Base-by-base conservation (phyloP, 2,888 invertebrate species). In the Aspidiotus rigidus region DNA sequence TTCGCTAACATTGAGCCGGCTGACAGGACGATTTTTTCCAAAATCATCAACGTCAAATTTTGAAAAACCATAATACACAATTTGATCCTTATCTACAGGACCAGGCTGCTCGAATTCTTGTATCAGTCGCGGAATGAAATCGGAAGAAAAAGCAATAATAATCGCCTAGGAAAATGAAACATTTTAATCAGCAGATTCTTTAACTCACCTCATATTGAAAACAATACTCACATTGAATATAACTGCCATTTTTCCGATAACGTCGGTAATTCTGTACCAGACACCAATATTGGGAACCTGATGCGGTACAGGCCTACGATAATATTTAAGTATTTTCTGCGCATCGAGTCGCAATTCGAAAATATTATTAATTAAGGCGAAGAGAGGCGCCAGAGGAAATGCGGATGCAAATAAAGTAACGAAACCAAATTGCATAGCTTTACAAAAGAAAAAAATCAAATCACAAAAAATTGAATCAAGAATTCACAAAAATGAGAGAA, bases 391-490 rank as follows among this genome's bases (percentile, higher is more conserved):
- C 64, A 98, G 80, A 0, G 98, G 98, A 81, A 98, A 98, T 6
- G 97, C 97, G 56, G 95, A 91, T 72, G 97, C 97, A 80, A 98
- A 98, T 74, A 98, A 90, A 2, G 96, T 97, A 59, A 96, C 90
- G 81, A 98, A 98, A 0, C 98, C 98, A 80, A 94, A 98, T 79
- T 98, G 98, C 56, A 97, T 81, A 62, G 95, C 95, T 94, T 78
- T 44, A 80, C 79, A 11, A 64, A 54, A 56, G 28, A 28, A 28
- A 28, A 28, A 28, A 28, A 28, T 28, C 28, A 28, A 28, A 28
- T 28, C 62, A 69, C 39, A 28, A 59, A 40, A 11, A 69, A 57
- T 2, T 49, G n/a, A 57, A 69, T 56, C 40, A 41, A 15, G 17
- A 28, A 41, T 6, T 57, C n/a, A 15, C 0, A 44, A 49, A 49